Base-by-base conservation (phyloP, 2,888 invertebrate genomes). In the Erpobdella octoculata region DNA sequence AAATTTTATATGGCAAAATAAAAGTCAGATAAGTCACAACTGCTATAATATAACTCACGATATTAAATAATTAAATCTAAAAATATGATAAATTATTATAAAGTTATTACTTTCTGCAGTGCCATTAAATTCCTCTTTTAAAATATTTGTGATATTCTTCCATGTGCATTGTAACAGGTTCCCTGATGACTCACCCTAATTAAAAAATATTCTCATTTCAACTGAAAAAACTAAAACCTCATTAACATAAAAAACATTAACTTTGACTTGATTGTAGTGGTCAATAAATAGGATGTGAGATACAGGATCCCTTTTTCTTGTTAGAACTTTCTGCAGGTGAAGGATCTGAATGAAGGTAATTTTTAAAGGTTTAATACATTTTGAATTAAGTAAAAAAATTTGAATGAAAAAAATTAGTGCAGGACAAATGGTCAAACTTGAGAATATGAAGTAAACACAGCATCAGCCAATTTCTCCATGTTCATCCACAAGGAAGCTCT, bases 381-480 rank as follows among this genome's bases (percentile, higher is more conserved):
- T 28, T 35, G 21, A 8, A 2, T 70, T 15, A 65, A 62, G 21
- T 28, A 66, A 48, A 8, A 66, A 3, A n/a, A 25, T 58, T 25
- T 48, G 18, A 28, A 18, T 5, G 2, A 31, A 1, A 68, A 18
- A 0, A 1, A 58, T 15, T 33, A 8, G 12, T n/a, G 21, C 37
- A 59, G 5, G 58, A 41, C 37, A 33, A 35, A 25, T 15, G 35
- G 3, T 9, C 41, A 2, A 5, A 82, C 81, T 80, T 83, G 83
- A 37, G 80, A 80, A 78, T 83, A 83, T 18, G 81, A 76, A 18
- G 80, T 78, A 74, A 82, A 82, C 61, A 85, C 82, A 73, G 88
- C 88, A 79, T 90, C 90, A 80, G 93, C 90, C 9, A 92, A 84
- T 83, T 89, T 90, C 80, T 94, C 93, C 79, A 95, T 87, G 78